Evolutionary conservation across 2,113 vertebrate species (phyloP).

Genomic region (Lota lota): DNA sequence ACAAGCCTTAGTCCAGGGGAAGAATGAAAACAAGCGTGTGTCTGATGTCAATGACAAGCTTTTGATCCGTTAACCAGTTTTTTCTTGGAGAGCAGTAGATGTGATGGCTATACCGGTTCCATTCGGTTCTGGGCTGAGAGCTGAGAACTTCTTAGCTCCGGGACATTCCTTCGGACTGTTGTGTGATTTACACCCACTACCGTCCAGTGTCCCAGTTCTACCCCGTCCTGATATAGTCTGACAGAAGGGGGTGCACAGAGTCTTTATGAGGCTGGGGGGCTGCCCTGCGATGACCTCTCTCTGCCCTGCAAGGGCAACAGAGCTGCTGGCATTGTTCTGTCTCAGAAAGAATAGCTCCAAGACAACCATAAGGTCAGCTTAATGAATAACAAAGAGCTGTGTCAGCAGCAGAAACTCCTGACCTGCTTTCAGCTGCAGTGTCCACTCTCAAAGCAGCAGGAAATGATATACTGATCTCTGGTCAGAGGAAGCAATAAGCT

Average conservation of each 20-base stretch:
- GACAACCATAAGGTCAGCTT: conserved; percentile 23
- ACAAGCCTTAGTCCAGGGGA: background rate
- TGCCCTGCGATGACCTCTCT: conserved; percentile 28
- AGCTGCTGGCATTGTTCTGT: conserved; percentile 32
- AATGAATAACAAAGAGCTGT: conserved; percentile 21
- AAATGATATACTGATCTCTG: conserved; percentile 20
- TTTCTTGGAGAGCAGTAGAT: background rate
- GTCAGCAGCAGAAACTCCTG: conserved; percentile 25
- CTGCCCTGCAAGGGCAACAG: conserved; percentile 8
- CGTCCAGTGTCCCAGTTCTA: background rate
- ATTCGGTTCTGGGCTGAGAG: background rate
- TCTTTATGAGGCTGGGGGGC: conserved; percentile 4
- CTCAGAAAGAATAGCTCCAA: conserved; percentile 30
- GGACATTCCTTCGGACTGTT: background rate
- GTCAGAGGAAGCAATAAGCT: conserved; percentile 5
- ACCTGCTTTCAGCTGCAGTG: conserved; percentile 7
- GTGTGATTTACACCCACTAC: background rate
- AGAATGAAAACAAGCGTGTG: background rate
- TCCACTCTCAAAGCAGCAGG: background rate
- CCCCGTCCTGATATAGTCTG: conserved; percentile 7
- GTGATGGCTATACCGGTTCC: background rate
- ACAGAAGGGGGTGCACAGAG: conserved; percentile 6
- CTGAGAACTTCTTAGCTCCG: background rate
- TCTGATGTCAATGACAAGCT: background rate
- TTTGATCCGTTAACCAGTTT: background rate